Evolutionary conservation across 2,797 vertebrate species (phyloP), one percentile per base, ranked within the genome.

Genomic region (Tapirus indicus): DNA sequence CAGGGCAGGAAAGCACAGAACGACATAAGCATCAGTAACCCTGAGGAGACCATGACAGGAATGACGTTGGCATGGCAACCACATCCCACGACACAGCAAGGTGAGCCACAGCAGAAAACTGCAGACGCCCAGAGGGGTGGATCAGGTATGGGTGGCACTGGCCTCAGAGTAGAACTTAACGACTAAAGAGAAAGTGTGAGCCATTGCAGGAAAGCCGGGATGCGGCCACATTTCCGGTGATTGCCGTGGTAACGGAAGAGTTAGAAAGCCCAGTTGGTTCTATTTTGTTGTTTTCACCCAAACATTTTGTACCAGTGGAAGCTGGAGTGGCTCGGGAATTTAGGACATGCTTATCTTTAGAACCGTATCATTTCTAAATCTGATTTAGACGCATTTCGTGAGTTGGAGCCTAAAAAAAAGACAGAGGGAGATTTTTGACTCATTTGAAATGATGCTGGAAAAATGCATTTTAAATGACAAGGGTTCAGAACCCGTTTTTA

Each of bases 401-500:
- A 91, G 20, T 77, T 80, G 83, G 68, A 95, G 62, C 47, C 49
- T 54, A 18, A 32, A 35, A 64, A 3, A 25, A 7, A n/a, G 17
- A 44, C 14, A 32, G 23, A 16, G 29, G 16, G 69, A 79, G 56
- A 49, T 41, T 29, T 82, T 97, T 94, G 87, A 98, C 90, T 97
- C 90, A 95, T 79, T 97, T 98, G 60, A 97, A 97, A 97, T 78
- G 62, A 96, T 82, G 69, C 92, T 78, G 80, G 95, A 97, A 97
- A 96, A 98, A 97, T 87, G 74, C 82, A 96, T 96, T 96, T 96
- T 84, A 97, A 97, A 96, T 96, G 90, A 97, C 96, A 95, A 97
- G 93, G 18, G 47, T 88, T 98, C 95, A 62, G 88, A 96, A 90
- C 58, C 4, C 54, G 32, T 89, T 97, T 91, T 85, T 95, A 69